Conservation (phyloP, 1,140 invertebrate genomes). For the Halyomorpha halys region DNA sequence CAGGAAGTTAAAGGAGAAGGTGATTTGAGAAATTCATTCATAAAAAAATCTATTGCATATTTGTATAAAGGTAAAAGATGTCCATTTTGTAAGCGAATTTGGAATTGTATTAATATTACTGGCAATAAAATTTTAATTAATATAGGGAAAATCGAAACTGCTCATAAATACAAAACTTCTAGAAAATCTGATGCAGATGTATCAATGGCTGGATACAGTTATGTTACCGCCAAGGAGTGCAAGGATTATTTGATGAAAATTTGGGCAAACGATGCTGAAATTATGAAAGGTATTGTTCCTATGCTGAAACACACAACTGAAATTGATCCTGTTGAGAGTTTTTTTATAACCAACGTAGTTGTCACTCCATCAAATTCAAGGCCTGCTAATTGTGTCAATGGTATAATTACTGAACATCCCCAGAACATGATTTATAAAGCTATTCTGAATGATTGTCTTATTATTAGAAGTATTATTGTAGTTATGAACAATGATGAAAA, state of each 20-base stretch:
- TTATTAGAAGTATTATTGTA: constrained; percentile 53
- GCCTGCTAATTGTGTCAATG: constrained; percentile 62
- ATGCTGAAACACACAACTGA: constrained; percentile 47
- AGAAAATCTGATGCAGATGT: constrained; percentile 23
- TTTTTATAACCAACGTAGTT: constrained; percentile 75
- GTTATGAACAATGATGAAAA: constrained; percentile 42
- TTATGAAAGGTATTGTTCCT: constrained; percentile 61
- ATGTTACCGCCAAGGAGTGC: constrained; percentile 46
- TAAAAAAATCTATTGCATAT: constrained; percentile 46
- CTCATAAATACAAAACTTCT: constrained; percentile 26
- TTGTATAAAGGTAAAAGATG: constrained; percentile 48
- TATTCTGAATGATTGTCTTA: constrained; percentile 51
- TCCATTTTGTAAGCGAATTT: constrained; percentile 46
- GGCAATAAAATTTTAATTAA: constrained; percentile 35
- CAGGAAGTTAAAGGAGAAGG: constrained; percentile 37
- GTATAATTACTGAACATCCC: constrained; percentile 66
- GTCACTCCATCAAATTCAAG: constrained; percentile 79
- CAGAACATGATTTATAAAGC: constrained; percentile 63
- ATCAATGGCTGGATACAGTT: constrained; percentile 27
- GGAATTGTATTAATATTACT: constrained; percentile 37
- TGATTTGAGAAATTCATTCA: constrained; percentile 37
- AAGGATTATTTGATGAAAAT: constrained; percentile 61
- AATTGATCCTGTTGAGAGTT: constrained; percentile 68
- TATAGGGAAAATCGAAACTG: constrained; percentile 29
- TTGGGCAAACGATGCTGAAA: constrained; percentile 62